Evolutionary conservation across 2,797 vertebrate genomes (phyloP).

Genomic region (Antennarius maculatus): DNA sequence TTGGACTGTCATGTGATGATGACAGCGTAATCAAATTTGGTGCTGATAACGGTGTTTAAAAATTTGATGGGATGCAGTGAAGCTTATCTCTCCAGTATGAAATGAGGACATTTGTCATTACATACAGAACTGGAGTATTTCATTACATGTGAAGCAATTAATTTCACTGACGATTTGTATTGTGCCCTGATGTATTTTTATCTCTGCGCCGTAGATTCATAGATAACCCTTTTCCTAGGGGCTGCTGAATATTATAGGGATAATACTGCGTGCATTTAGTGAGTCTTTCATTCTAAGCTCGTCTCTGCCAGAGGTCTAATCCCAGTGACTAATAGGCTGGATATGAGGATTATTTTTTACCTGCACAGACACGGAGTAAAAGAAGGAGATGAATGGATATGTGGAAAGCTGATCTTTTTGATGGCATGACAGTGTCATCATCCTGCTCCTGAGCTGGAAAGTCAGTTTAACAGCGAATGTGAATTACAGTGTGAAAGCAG

Average conservation of each 20-base stretch:
- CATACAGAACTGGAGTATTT: too few species aligned
- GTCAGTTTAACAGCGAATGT: slow-evolving; percentile 14
- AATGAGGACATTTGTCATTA: too few species aligned
- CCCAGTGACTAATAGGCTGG: slow-evolving; percentile 73
- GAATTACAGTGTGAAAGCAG: slow-evolving; percentile 19
- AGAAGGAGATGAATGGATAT: slow-evolving; percentile 60
- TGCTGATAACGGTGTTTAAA: too few species aligned
- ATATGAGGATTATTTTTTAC: slow-evolving; percentile 72
- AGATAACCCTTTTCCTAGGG: background rate
- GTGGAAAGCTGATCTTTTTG: slow-evolving; percentile 49
- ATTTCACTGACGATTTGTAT: slow-evolving; percentile 5
- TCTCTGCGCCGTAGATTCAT: too few species aligned
- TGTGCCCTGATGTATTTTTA: too few species aligned
- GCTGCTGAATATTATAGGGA: slow-evolving; percentile 44
- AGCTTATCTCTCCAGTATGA: too few species aligned
- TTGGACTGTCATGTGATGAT: too few species aligned
- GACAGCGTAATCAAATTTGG: too few species aligned
- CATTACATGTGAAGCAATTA: background rate
- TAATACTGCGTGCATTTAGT: slow-evolving; percentile 59
- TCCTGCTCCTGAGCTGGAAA: slow-evolving; percentile 19
- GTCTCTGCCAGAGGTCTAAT: slow-evolving; percentile 65
- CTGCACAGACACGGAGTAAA: slow-evolving; percentile 56
- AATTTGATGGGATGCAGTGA: too few species aligned
- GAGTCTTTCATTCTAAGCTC: slow-evolving; percentile 53
- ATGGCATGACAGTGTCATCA: slow-evolving; percentile 41